Evolutionary conservation across 1,140 invertebrate genomes (phyloP), one percentile per base, ranked within the genome.

Genomic region (Charaxes varanes): DNA sequence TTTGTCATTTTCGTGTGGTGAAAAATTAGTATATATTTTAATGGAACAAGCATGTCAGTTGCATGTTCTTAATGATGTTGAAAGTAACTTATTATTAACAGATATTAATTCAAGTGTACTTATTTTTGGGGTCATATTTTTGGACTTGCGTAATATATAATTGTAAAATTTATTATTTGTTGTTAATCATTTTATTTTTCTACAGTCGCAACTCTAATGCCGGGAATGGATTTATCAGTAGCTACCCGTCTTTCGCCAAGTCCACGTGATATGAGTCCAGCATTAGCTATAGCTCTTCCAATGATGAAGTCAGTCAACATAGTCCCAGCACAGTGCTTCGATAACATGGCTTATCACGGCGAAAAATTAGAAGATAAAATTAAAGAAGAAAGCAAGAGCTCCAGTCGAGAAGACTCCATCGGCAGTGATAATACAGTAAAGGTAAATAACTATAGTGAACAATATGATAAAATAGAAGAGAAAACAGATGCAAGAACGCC

Each of bases 251-350:
- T 85, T 6, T 59, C 72, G 3, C 79, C 83, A 22, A 84, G 74
- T 47, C 81, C 81, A n/a, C 66, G 79, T 6, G 84, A 84, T 28
- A 67, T 84, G 56, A 83, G 74, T 35, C 69, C 80, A 11, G 66
- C 81, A 15, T 45, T 77, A 27, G 71, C 81, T 21, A 73, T 84
- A 26, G 84, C 84, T 4, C 41, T 84, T 10, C 81, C 83, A 11
- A 78, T 85, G 69, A 83, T 85, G 77, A 84, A 84, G 37, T 84
- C 83, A 7, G 78, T 84, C 3, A 80, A 83, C 42, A 59, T 83
- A 14, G 71, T 77, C 14, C 74, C 77, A 30, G 51, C 70, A 8
- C 83, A 85, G 41, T 85, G 83, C 51, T 85, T 84, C 42, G 83
- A 85, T 48, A 85, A 85, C 44, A 76, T 84, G 63, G 83, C 74